Conservation (phyloP, 2,797 vertebrate genomes). For the Onychomys arenicola region DNA sequence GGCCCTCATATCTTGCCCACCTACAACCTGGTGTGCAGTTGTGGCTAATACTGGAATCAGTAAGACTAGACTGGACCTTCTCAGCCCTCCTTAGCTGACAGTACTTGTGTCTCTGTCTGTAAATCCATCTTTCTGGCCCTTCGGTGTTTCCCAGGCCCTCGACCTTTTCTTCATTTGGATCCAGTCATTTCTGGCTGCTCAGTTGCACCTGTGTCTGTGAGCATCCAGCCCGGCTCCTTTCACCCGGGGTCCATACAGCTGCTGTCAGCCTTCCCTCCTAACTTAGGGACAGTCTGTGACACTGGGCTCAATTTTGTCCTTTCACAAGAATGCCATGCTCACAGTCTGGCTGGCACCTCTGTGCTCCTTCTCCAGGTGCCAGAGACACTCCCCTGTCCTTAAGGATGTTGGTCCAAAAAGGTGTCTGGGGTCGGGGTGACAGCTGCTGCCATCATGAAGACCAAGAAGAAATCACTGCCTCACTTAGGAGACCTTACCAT, state of each 20-base stretch:
- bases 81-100: not conserved
- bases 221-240: not conserved
- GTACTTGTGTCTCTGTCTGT: not conserved
- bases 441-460: not conserved
- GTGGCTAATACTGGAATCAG: not conserved
- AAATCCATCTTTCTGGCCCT: not conserved
- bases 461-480: not conserved
- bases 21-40: not conserved
- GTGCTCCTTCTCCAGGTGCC: not conserved
- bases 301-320: constrained; percentile 4
- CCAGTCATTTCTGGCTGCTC: not conserved
- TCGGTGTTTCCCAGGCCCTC: not conserved
- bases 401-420: not conserved
- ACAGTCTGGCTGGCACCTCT: not conserved
- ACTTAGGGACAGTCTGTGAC: not conserved
- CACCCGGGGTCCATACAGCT: not conserved
- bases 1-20: not conserved
- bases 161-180: not conserved
- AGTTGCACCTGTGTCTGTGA: not conserved
- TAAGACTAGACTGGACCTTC: not conserved
- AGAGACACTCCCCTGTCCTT: not conserved
- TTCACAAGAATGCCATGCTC: not conserved
- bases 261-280: not conserved
- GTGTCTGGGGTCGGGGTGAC: not conserved
- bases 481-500: not conserved